phyloP scores from a whole-genome alignment of 2,888 invertebrate species.

The Alitta virens region DNA sequence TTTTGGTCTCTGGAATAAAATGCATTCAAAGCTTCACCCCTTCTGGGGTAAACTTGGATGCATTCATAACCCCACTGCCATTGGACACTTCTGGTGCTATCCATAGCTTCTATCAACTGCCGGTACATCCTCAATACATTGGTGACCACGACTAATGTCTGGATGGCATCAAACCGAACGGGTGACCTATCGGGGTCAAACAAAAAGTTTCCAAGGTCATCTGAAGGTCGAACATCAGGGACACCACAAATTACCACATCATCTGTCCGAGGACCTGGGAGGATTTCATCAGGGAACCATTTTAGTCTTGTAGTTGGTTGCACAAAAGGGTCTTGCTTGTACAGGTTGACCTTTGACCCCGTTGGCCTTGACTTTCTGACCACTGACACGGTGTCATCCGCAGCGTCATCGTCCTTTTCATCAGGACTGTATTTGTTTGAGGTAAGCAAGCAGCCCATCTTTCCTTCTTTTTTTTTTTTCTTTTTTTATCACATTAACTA shows the following conservation, averaged over 20 bases:
- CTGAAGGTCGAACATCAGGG: constrained; percentile 5
- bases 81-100: neutral
- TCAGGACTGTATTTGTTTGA: too few species aligned
- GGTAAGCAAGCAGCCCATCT: too few species aligned
- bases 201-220: constrained; percentile 7
- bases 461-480: too few species aligned
- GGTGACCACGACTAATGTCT: constrained; percentile 8
- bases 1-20: neutral
- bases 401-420: too few species aligned
- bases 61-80: constrained; percentile 13
- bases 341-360: constrained; percentile 4
- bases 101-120: neutral
- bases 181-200: constrained; percentile 1
- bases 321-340: constrained; percentile 7
- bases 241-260: constrained; percentile 4
- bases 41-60: constrained; percentile 1
- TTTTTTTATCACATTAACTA: too few species aligned
- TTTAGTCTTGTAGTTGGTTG: neutral
- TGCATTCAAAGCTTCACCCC: constrained; percentile 7
- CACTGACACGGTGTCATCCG: too few species aligned
- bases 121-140: constrained; percentile 9
- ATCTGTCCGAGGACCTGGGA: constrained; percentile 8
- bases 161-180: constrained; percentile 5
- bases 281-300: constrained; percentile 6
- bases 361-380: too few species aligned